Base-by-base conservation (phyloP, 2,113 vertebrate species). In the Rhadina sibilatrix region DNA sequence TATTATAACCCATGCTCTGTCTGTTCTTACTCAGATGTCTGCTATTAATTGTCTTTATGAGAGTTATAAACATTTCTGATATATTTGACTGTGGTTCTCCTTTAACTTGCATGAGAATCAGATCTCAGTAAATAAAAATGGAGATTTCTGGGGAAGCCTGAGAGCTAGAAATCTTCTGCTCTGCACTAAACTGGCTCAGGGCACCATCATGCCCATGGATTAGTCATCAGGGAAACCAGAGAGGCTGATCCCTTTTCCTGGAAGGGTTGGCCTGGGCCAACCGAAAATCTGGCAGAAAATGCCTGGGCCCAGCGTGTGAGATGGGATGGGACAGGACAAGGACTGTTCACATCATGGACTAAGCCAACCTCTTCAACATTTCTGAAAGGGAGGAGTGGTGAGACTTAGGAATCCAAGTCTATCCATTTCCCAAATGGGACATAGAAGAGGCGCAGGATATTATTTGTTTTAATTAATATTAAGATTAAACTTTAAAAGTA, bases 121-220 rank as follows among this genome's bases (percentile, higher is more conserved):
- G 24, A 60, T 52, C 25, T 37, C 56, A 84, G 10, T 59, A 94
- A 92, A 89, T 11, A 82, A 53, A 77, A 65, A 42, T 24, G 8
- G 13, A 47, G n/a, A 66, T 74, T 81, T 78, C 56, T 63, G 27
- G 24, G 28, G 31, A 77, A 81, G 11, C 1, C 11, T 66, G 23
- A 49, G 15, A 83, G 21, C 5, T 14, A 1, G 2, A 12, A 71
- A 11, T 44, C 42, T 88, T 72, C 47, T 81, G 12, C 5, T 38
- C 50, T 71, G 21, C 37, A 19, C 4, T 40, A 47, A 53, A 38
- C 10, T 68, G 13, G 27, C 22, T 54, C 10, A 54, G 24, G 49
- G 11, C 33, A 59, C 15, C 0, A 0, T 7, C 11, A 13, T 30
- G 42, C 2, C 22, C 25, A 2, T 5, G 65, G n/a, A 15, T 10